Percentiles rank a stretch among this genome's conserved stretches.
Conservation (phyloP, 1,140 invertebrate genomes). For the Drosophila serrata region DNA sequence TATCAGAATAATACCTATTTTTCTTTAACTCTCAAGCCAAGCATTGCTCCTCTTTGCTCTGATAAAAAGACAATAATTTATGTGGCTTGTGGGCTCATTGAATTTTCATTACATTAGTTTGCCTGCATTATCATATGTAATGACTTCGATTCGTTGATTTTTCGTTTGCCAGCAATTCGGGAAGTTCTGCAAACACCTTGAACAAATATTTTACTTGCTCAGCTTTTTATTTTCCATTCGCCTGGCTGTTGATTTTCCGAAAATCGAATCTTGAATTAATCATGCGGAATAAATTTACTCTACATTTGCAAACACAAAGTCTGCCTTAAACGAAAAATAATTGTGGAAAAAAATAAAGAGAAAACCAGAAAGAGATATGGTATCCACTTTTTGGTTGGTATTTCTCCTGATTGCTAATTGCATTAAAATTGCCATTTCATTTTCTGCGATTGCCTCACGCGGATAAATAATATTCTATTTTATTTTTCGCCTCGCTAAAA, state of each 20-base stretch:
- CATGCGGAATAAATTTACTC: slow-evolving; percentile 73
- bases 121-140: slow-evolving; percentile 71
- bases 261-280: slow-evolving; percentile 74
- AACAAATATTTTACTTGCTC: slow-evolving; percentile 66
- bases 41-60: neutral
- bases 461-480: slow-evolving; percentile 56
- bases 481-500: slow-evolving; percentile 33
- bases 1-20: neutral
- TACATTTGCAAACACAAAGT: slow-evolving; percentile 31
- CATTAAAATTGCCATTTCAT: slow-evolving; percentile 54
- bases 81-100: slow-evolving; percentile 32
- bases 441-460: slow-evolving; percentile 21
- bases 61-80: slow-evolving; percentile 27
- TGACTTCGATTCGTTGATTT: slow-evolving; percentile 52
- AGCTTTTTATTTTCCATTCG: slow-evolving; percentile 11
- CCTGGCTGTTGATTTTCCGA: slow-evolving; percentile 29
- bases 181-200: slow-evolving; percentile 54
- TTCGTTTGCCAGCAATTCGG: slow-evolving; percentile 18
- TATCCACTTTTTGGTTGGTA: neutral
- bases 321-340: slow-evolving; percentile 24
- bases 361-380: slow-evolving; percentile 3
- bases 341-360: slow-evolving; percentile 9
- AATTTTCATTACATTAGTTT: slow-evolving; percentile 56
- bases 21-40: neutral
- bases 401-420: slow-evolving; percentile 43